Percentiles rank a stretch among this genome's conserved stretches.
These are phyloP conservation scores for Rhorus exstirpatorius DNA, from an alignment of 2,888 invertebrate genomes.

Conservation along the genomic window DNA sequence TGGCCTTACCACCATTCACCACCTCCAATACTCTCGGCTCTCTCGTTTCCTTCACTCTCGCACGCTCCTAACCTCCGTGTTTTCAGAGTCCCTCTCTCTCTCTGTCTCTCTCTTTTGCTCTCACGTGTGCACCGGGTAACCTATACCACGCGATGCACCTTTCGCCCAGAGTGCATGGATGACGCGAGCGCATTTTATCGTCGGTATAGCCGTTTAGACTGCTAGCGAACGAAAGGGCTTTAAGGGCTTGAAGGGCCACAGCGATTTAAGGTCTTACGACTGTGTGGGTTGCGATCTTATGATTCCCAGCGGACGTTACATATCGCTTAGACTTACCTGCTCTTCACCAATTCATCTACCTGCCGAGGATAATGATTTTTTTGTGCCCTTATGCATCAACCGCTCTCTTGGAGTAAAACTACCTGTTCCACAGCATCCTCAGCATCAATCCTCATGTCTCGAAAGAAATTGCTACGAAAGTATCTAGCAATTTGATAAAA, in stretches of 20 bases:
- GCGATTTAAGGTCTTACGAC: neutral
- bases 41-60: constrained; percentile 56
- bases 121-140: neutral
- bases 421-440: constrained; percentile 16
- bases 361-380: constrained; percentile 36
- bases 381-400: constrained; percentile 25
- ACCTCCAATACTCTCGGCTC: constrained; percentile 64
- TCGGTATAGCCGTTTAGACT: constrained; percentile 1
- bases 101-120: constrained; percentile 20
- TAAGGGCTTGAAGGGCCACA: too few relatives aligned
- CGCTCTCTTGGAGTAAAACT: neutral
- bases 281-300: constrained; percentile 11
- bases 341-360: constrained; percentile 42
- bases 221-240: constrained; percentile 12
- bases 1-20: constrained; percentile 71
- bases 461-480: constrained; percentile 11
- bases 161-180: constrained; percentile 22
- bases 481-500: neutral
- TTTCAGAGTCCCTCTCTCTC: constrained; percentile 1
- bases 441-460: neutral
- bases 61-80: constrained; percentile 34
- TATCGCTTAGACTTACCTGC: constrained; percentile 34
- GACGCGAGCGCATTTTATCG: constrained; percentile 1
- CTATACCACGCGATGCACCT: constrained; percentile 22
- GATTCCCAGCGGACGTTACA: neutral